These are phyloP conservation scores for Onthophagus sagittarius DNA, from an alignment of 2,888 invertebrate species.

Conservation along the genomic window DNA sequence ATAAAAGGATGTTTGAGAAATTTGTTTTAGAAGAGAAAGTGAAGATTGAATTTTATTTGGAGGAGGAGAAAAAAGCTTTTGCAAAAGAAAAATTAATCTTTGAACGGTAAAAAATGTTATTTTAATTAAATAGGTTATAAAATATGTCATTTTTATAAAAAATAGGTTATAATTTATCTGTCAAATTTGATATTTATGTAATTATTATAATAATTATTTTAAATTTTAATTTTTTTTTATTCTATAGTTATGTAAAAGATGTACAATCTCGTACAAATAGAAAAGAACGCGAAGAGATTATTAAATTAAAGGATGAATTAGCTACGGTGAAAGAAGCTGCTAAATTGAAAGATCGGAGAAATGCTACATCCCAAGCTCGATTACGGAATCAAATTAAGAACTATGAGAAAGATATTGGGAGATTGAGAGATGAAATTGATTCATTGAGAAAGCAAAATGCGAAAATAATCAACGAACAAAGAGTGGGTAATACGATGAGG, in stretches of 20 bases:
- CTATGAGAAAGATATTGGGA: slow-evolving; percentile 66
- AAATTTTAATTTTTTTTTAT: slow-evolving; percentile 1
- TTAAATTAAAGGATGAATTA: slow-evolving; percentile 62
- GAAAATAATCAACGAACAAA: slow-evolving; percentile 46
- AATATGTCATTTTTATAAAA: too few relatives aligned
- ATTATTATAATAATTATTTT: not conserved
- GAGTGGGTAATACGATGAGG: slow-evolving; percentile 47
- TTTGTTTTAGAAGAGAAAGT: slow-evolving; percentile 64
- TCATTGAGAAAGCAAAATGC: slow-evolving; percentile 64
- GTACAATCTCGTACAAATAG: slow-evolving; percentile 62
- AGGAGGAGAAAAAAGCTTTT: slow-evolving; percentile 59
- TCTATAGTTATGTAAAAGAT: slow-evolving; percentile 57
- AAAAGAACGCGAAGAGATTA: slow-evolving; percentile 68
- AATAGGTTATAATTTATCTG: not conserved
- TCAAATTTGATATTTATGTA: not conserved
- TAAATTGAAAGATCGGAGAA: slow-evolving; percentile 68
- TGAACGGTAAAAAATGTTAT: slow-evolving; percentile 39
- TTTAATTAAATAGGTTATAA: too few relatives aligned
- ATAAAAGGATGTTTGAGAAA: slow-evolving; percentile 51
- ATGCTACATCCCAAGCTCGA: slow-evolving; percentile 67
- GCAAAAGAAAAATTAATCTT: slow-evolving; percentile 57
- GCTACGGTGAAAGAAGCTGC: slow-evolving; percentile 63
- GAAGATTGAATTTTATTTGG: slow-evolving; percentile 58
- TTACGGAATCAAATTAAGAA: slow-evolving; percentile 70
- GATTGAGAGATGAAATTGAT: slow-evolving; percentile 63